Evolutionary conservation across 2,888 invertebrate genomes (phyloP).

Genomic region (Nesidiocoris tenuis): DNA sequence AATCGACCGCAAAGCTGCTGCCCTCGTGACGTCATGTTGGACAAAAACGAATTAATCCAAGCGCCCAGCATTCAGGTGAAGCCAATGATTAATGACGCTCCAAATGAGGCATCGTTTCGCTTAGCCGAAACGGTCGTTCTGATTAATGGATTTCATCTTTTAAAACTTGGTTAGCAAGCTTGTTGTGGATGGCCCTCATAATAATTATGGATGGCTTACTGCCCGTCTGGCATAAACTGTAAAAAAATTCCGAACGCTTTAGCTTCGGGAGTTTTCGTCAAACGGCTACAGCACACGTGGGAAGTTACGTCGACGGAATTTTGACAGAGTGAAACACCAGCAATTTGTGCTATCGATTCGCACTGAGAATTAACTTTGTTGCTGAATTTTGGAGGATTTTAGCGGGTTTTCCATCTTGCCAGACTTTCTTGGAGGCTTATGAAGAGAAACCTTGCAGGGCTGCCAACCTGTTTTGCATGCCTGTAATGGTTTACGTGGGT

Average conservation of each 20-base stretch:
- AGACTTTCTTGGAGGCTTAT: too few relatives aligned
- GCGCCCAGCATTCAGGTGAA: not conserved
- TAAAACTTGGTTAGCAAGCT: not conserved
- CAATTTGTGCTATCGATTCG: too few relatives aligned
- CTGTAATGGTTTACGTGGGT: too few relatives aligned
- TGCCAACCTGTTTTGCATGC: too few relatives aligned
- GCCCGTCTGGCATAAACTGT: not conserved
- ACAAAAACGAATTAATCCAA: not conserved
- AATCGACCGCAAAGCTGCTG: not conserved
- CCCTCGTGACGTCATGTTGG: not conserved
- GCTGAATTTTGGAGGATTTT: too few relatives aligned
- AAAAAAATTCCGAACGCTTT: not conserved
- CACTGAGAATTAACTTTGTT: too few relatives aligned
- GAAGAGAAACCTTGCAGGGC: too few relatives aligned
- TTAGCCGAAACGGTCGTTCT: not conserved
- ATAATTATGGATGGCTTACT: not conserved
- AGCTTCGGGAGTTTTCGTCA: too few relatives aligned
- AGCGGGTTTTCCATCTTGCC: too few relatives aligned
- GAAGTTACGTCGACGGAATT: too few relatives aligned
- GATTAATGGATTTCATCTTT: not conserved
- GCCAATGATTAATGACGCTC: not conserved
- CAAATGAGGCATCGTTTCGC: not conserved
- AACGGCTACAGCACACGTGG: too few relatives aligned
- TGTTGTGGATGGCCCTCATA: not conserved
- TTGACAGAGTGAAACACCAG: not conserved